Conservation (phyloP, 2,113 vertebrate genomes). For the Eolophus roseicapilla region DNA sequence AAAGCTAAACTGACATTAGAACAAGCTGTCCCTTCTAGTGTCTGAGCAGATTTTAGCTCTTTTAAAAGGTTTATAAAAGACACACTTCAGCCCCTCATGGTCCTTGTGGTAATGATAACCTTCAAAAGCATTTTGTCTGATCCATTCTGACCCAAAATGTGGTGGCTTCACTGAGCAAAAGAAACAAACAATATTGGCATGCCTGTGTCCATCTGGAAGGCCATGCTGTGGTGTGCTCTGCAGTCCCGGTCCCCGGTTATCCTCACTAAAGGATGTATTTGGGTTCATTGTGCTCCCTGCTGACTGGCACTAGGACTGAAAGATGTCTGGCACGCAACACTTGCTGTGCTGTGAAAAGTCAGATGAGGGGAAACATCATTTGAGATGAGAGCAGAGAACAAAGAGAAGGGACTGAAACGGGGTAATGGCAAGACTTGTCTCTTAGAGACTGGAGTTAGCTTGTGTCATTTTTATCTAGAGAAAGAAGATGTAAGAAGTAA, state of each 20-base stretch:
- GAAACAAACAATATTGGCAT: background rate
- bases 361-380: background rate
- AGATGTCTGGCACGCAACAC: background rate
- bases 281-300: background rate
- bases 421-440: background rate
- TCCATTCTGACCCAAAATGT: background rate
- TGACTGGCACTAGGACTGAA: background rate
- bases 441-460: background rate
- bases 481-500: background rate
- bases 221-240: background rate
- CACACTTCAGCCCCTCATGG: background rate
- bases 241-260: background rate
- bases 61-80: background rate
- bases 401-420: background rate
- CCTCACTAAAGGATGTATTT: background rate
- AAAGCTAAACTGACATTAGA: background rate
- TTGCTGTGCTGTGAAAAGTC: background rate
- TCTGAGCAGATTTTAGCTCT: background rate
- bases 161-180: background rate
- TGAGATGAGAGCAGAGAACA: background rate
- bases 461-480: background rate
- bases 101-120: background rate
- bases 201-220: background rate
- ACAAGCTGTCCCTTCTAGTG: background rate
- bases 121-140: background rate